Conservation (phyloP, 2,113 vertebrate species). For the Zosterops hypoxanthus region DNA sequence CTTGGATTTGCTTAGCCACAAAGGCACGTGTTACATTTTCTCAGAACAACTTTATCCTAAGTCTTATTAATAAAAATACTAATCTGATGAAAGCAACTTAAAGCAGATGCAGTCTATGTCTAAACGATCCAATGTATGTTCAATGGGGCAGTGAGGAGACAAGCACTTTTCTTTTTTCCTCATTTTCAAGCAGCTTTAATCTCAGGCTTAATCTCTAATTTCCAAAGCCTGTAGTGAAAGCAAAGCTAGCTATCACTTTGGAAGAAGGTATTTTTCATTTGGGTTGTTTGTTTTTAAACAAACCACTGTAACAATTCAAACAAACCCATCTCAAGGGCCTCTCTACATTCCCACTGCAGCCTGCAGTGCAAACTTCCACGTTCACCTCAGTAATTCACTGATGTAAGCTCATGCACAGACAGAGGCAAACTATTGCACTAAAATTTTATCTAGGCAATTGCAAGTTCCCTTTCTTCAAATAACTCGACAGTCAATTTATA, state of each 20-base stretch:
- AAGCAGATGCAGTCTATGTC: background rate
- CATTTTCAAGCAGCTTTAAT: background rate
- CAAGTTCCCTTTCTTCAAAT: background rate
- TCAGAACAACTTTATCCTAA: background rate
- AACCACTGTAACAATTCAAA: background rate
- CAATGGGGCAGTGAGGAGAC: background rate
- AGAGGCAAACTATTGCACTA: background rate
- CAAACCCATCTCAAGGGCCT: background rate
- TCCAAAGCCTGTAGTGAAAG: background rate
- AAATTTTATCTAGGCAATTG: background rate
- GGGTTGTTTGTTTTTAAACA: background rate
- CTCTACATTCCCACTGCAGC: background rate
- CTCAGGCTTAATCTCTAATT: background rate
- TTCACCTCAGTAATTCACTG: background rate
- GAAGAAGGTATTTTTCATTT: background rate
- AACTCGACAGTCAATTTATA: background rate
- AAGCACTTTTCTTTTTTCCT: background rate
- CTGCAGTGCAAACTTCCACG: background rate
- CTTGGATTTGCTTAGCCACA: background rate
- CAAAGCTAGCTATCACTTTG: background rate
- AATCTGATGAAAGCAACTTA: background rate
- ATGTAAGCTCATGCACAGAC: background rate
- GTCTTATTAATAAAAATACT: background rate
- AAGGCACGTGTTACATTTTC: background rate
- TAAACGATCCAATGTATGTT: background rate